Conservation (phyloP, 1,140 invertebrate genomes). For the Semibalanus balanoides region DNA sequence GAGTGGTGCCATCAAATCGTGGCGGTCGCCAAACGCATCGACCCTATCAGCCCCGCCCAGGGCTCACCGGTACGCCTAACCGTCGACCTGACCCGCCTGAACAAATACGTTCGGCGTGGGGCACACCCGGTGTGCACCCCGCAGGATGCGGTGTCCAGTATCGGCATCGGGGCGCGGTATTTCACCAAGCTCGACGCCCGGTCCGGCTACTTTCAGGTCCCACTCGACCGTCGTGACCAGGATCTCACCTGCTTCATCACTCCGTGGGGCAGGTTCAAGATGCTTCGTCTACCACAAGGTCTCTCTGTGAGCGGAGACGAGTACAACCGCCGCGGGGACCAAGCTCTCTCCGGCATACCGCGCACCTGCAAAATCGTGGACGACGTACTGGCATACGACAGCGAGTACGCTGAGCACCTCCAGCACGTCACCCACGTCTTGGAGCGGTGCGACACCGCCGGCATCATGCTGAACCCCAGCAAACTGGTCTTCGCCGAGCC, state of each 20-base stretch:
- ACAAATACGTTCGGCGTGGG: not conserved
- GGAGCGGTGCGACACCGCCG: not conserved
- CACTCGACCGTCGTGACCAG: slow-evolving; percentile 24
- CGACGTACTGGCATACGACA: slow-evolving; percentile 2
- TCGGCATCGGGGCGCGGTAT: not conserved
- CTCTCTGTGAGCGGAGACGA: slow-evolving; percentile 7
- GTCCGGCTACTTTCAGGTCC: slow-evolving; percentile 17
- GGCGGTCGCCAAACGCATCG: slow-evolving; percentile 18
- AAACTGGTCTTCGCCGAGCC: slow-evolving; percentile 5
- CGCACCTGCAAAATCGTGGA: slow-evolving; percentile 5
- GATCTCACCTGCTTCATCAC: too few relatives aligned
- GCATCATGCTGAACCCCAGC: not conserved
- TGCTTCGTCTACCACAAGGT: not conserved
- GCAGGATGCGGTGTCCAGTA: not conserved
- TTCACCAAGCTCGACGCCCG: slow-evolving; percentile 7
- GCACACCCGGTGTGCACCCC: slow-evolving; percentile 2
- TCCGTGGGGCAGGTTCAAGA: not conserved
- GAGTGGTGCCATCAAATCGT: slow-evolving; percentile 22
- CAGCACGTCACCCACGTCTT: not conserved
- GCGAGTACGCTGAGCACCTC: not conserved
- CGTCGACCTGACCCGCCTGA: too few relatives aligned
- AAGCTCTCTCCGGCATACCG: not conserved
- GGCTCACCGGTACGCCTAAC: slow-evolving; percentile 8
- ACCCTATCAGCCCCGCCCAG: not conserved
- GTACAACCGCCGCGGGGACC: not conserved